phyloP scores from a whole-genome alignment of 2,797 vertebrate species.

The Microctenopoma stevenorrisi region DNA sequence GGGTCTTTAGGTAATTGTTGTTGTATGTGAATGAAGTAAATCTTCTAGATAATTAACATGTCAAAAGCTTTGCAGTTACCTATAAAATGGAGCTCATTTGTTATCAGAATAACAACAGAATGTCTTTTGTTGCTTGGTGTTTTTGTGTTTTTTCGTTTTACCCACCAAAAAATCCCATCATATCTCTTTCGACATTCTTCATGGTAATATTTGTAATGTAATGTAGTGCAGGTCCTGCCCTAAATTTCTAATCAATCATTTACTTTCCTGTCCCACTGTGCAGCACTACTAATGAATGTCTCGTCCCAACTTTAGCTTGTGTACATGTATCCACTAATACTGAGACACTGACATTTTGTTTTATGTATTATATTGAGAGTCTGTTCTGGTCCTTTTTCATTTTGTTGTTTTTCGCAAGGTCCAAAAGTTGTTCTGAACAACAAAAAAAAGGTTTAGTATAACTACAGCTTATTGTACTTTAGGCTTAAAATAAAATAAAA shows the following conservation, averaged over 20 bases:
- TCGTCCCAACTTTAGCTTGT: constrained; percentile 17
- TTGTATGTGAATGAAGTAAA: constrained; percentile 8
- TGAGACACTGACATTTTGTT: constrained; percentile 22
- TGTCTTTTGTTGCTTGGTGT: constrained; percentile 24
- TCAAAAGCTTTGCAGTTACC: constrained; percentile 38
- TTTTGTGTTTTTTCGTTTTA: constrained; percentile 35
- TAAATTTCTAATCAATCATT: constrained; percentile 66
- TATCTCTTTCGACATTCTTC: constrained; percentile 52
- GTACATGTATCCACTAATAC: constrained; percentile 30
- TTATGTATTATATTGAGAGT: constrained; percentile 18
- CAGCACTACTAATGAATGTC: constrained; percentile 30
- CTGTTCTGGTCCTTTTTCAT: constrained; percentile 8
- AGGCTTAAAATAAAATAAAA: neutral
- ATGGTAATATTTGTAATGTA: constrained; percentile 48
- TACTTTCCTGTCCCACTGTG: constrained; percentile 18
- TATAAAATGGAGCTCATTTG: constrained; percentile 46
- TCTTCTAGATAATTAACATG: constrained; percentile 48
- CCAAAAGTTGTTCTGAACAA: neutral
- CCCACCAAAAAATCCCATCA: constrained; percentile 55
- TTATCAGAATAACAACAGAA: constrained; percentile 33
- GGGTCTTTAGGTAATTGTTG: constrained; percentile 3
- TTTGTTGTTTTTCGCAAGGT: constrained; percentile 3
- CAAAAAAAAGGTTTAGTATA: neutral
- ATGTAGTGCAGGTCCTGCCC: constrained; percentile 70
- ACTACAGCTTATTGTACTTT: neutral